phyloP scores from a whole-genome alignment of 1,140 invertebrate species.

The Drosophila mojavensis region DNA sequence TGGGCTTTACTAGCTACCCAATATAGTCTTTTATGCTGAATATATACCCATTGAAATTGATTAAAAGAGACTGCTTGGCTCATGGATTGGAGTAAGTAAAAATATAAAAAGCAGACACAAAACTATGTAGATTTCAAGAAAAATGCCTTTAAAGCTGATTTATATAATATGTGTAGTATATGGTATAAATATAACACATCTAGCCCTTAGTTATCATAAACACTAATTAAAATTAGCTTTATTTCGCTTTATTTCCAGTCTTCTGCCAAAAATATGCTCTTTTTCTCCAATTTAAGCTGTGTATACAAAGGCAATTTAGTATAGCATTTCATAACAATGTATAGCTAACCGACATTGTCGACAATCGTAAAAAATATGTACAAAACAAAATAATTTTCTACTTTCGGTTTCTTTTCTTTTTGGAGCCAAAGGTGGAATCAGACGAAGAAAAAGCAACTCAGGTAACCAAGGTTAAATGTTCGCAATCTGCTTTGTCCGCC shows the following conservation, averaged over 20 bases:
- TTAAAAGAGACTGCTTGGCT: no score
- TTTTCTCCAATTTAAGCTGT: neutral
- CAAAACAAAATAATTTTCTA: conserved; percentile 15
- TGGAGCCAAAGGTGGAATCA: neutral
- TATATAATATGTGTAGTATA: no score
- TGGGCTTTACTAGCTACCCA: neutral
- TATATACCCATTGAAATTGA: neutral
- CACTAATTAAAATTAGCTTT: neutral
- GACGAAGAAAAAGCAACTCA: conserved; percentile 16
- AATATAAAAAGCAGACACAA: neutral
- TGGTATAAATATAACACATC: no score
- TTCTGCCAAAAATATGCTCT: neutral
- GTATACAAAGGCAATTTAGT: conserved; percentile 28
- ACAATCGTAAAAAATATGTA: conserved; percentile 29
- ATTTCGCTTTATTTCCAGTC: neutral
- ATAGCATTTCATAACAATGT: conserved; percentile 48
- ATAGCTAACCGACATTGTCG: conserved; percentile 40
- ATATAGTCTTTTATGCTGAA: neutral
- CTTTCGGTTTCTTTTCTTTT: conserved; percentile 32
- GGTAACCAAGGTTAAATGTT: conserved; percentile 57
- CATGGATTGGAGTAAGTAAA: neutral
- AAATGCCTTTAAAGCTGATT: no score
- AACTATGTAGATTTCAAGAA: no score
- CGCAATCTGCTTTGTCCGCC: conserved; percentile 44
- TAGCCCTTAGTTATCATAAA: no score